Conservation (phyloP, 1,140 invertebrate species). For the Magallana gigas region DNA sequence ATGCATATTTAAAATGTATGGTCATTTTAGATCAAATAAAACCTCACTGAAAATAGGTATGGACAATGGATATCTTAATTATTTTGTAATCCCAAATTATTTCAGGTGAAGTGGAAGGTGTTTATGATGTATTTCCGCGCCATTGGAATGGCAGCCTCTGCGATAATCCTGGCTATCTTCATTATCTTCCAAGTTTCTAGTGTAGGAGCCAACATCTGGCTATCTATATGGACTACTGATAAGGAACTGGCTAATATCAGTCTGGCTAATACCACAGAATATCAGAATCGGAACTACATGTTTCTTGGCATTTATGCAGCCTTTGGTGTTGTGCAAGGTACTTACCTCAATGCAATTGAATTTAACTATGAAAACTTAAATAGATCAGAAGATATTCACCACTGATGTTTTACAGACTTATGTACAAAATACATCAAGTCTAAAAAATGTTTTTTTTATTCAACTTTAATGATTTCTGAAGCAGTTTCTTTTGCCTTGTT, state of each 20-base stretch:
- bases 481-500: background rate
- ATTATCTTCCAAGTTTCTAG: slow-evolving; percentile 63
- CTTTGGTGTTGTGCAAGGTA: slow-evolving; percentile 75
- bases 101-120: slow-evolving; percentile 69
- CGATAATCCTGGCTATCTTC: slow-evolving; percentile 64
- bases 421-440: too few relatives aligned
- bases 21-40: too few relatives aligned
- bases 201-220: slow-evolving; percentile 72
- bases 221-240: slow-evolving; percentile 73
- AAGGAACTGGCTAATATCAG: slow-evolving; percentile 61
- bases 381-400: background rate
- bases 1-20: too few relatives aligned
- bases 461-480: too few relatives aligned
- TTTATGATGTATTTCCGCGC: slow-evolving; percentile 70
- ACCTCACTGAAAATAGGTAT: too few relatives aligned
- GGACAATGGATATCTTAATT: too few relatives aligned
- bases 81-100: background rate
- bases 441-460: too few relatives aligned
- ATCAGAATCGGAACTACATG: slow-evolving; percentile 68
- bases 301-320: slow-evolving; percentile 74
- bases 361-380: background rate
- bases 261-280: slow-evolving; percentile 65
- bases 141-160: slow-evolving; percentile 61
- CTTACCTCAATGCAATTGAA: slow-evolving; percentile 41
- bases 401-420: background rate